Base-by-base conservation (phyloP, 2,797 vertebrate species). In the Erethizon dorsatum region DNA sequence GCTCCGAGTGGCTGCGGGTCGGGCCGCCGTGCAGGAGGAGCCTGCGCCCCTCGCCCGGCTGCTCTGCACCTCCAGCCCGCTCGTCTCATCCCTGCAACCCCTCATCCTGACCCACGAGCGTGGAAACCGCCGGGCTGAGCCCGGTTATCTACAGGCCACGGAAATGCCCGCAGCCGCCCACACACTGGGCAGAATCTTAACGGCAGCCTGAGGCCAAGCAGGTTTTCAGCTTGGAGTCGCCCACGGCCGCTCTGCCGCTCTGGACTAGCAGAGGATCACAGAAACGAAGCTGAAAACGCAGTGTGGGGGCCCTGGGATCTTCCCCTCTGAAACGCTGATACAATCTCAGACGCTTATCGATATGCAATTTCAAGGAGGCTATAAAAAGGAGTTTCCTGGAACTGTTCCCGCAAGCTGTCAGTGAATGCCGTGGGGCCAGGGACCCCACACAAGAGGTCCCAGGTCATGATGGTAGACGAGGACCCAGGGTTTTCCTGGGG, bases 301-400 rank as follows among this genome's bases (percentile, higher is more conserved):
- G 4, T 26, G 31, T 47, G 54, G 69, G 37, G 59, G 47, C 31
- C 80, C 61, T 57, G 83, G 37, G 33, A 4, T 41, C 84, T 87
- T 61, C 71, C 47, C 85, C 80, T 65, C 87, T 24, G 11, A 78
- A 94, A 88, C 1, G 12, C 11, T 65, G 73, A 92, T 87, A 86
- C 65, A 57, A 56, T 94, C 93, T 91, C 75, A 57, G 61, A 47
- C 73, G 75, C 80, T 89, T 73, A 88, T 50, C 45, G 83, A 77
- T 45, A 50, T 59, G 59, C 45, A 61, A 5, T 73, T 57, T 47
- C 45, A 73, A 59, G 79, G 85, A 88, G 31, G 26, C 71, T 88
- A 54, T 75, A 88, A 82, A 59, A 45, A 63, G 54, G 94, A 92
- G 61, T 84, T 91, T 95, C 79, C 61, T 88, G 88, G 92, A 90